Conservation (phyloP, 2,113 vertebrate species). For the Laticauda colubrina region DNA sequence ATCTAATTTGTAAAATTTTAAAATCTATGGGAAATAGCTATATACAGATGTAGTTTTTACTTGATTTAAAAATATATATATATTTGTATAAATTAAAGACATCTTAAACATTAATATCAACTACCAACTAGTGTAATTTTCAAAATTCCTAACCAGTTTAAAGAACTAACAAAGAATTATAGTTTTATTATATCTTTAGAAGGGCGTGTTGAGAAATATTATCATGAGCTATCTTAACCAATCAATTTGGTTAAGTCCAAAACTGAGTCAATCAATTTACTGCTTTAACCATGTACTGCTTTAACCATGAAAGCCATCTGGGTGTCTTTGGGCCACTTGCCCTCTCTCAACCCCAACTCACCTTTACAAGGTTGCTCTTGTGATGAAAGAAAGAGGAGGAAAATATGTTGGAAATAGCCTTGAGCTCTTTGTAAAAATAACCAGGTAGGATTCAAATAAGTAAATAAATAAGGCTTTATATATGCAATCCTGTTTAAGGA, state of each 20-base stretch:
- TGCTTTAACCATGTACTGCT: background rate
- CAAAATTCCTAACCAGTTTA: background rate
- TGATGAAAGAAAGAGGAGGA: background rate
- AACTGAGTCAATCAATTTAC: background rate
- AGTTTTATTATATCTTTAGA: background rate
- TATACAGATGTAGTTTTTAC: background rate
- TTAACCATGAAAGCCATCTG: background rate
- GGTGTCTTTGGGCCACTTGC: background rate
- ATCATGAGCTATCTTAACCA: background rate
- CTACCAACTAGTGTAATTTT: background rate
- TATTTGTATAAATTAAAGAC: background rate
- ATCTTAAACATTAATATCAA: background rate
- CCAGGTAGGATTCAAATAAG: background rate
- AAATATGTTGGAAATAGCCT: background rate
- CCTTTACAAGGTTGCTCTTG: background rate
- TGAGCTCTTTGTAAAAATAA: background rate
- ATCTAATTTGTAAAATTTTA: background rate
- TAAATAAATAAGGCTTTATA: background rate
- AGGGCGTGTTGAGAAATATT: background rate
- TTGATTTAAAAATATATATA: background rate
- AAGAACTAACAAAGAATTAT: background rate
- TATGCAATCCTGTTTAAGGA: background rate
- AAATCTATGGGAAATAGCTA: background rate
- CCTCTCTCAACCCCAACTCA: background rate
- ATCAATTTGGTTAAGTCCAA: background rate